Conservation (phyloP, 2,888 invertebrate genomes). For the Electrophaes corylata region DNA sequence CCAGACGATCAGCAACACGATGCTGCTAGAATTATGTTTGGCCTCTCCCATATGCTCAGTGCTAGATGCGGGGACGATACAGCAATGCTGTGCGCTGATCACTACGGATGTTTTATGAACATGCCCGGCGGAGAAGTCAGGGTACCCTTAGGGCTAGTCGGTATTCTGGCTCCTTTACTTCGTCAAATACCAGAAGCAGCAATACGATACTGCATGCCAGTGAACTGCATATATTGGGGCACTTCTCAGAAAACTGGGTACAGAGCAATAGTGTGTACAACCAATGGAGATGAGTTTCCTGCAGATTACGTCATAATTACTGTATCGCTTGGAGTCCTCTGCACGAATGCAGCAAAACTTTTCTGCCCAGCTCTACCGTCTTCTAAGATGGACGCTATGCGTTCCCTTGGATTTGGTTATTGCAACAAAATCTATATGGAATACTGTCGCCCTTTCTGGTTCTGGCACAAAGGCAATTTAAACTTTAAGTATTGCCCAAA, state of each 20-base stretch:
- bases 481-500: conserved; percentile 86
- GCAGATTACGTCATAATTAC: conserved; percentile 93
- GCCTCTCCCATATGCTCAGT: conserved; percentile 85
- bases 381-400: conserved; percentile 88
- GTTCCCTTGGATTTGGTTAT: conserved; percentile 87
- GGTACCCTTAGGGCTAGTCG: conserved; percentile 86
- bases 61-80: conserved; percentile 87
- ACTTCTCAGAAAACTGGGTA: conserved; percentile 77
- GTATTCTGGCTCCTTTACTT: conserved; percentile 86
- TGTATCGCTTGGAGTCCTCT: conserved; percentile 90
- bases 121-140: conserved; percentile 85
- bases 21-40: conserved; percentile 87
- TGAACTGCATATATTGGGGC: conserved; percentile 88
- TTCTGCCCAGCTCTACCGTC: conserved; percentile 89
- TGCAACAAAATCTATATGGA: conserved; percentile 91
- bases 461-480: conserved; percentile 86
- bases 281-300: conserved; percentile 87
- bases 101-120: conserved; percentile 74
- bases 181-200: conserved; percentile 85
- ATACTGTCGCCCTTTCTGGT: conserved; percentile 89
- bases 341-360: conserved; percentile 84
- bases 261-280: conserved; percentile 85
- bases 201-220: conserved; percentile 88
- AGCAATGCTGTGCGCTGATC: conserved; percentile 69
- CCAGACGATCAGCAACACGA: conserved; percentile 88